Base-by-base conservation (phyloP, 92 coral and sea anemone species). In the Diadumene lineata region DNA sequence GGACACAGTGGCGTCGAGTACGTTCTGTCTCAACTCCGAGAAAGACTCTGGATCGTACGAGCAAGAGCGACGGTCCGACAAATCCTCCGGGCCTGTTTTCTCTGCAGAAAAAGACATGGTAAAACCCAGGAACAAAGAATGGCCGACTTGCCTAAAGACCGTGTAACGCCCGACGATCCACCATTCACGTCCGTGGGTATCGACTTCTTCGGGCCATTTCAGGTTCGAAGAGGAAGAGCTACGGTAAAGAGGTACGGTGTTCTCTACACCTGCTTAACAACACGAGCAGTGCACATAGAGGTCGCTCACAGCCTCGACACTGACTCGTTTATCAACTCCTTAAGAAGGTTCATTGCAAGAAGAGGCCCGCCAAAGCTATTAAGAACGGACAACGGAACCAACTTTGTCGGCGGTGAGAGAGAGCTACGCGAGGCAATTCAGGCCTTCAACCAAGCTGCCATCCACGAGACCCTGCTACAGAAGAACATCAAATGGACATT, bases 1-100 rank as follows among this genome's bases (percentile, higher is more conserved):
- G 86, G 86, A 17, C 90, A 81, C 72, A 68, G 81, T 50, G 86
- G 86, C 43, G 27, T 66, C 21, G 90, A 86, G 55, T 81, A 86
- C 67, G 77, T 75, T 44, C 66, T 85, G 23, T 85, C 82, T 18
- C 65, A 81, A 38, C 46, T 85, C 68, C 56, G 90, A 56, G 61
- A 76, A 75, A 74, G 68, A 24, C 81, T 56, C 66, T 86, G 83
- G 86, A 68, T 86, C 29, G 30, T 86, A 43, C 53, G 66, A 26
- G 86, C 90, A 46, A 75, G 90, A 81, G 77, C 27, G 29, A 15
- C 66, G 9, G 74, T 86, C 50, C 81, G 79, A 13, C 61, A 73
- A 19, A 33, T 68, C 62, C 34, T 86, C 43, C 51, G 68, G 38
- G 23, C 74, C 11, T 86, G 86, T 31, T 64, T 79, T 67, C 77